Evolutionary conservation across 2,113 vertebrate genomes (phyloP).

Genomic region (Plotosus lineatus): DNA sequence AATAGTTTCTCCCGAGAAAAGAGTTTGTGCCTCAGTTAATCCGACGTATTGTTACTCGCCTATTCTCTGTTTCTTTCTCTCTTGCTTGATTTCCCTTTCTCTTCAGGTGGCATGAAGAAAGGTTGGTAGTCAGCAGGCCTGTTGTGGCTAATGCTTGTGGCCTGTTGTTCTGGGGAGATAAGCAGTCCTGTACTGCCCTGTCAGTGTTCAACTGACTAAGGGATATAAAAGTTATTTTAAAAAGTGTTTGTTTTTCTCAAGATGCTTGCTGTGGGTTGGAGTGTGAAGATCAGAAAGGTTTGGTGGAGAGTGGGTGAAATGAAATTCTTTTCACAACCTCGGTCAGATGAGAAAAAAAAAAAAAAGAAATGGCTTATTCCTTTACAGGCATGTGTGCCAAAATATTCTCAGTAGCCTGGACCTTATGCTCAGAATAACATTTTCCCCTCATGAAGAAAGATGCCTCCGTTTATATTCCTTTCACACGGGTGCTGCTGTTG

Average conservation of each 20-base stretch:
- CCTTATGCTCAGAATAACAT: not conserved
- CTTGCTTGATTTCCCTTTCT: conserved; percentile 10
- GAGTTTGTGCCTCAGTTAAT: conserved; percentile 10
- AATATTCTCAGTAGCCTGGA: not conserved
- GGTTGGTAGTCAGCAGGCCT: not conserved
- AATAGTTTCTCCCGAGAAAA: not conserved
- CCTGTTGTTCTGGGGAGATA: conserved; percentile 51
- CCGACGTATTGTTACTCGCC: conserved; percentile 13
- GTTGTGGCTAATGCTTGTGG: conserved; percentile 27
- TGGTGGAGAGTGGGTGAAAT: not conserved
- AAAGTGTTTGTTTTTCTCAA: conserved; percentile 19
- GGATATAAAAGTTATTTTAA: conserved; percentile 36
- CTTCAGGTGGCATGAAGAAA: not conserved
- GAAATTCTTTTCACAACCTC: not conserved
- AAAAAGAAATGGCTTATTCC: not conserved
- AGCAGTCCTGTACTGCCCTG: conserved; percentile 40
- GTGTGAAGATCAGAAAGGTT: conserved; percentile 14
- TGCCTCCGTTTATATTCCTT: not conserved
- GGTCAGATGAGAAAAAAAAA: not conserved
- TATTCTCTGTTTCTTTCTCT: conserved; percentile 17
- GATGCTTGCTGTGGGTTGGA: conserved; percentile 21
- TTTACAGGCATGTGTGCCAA: not conserved
- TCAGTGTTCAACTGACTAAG: conserved; percentile 24
- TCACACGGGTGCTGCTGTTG: not conserved
- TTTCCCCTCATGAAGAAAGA: not conserved